A percentile compares a stretch with the other conserved stretches of the same genome.
These are phyloP conservation scores for Drosophila pallidifrons DNA, from an alignment of 1,140 invertebrate genomes.

Conservation along the genomic window DNA sequence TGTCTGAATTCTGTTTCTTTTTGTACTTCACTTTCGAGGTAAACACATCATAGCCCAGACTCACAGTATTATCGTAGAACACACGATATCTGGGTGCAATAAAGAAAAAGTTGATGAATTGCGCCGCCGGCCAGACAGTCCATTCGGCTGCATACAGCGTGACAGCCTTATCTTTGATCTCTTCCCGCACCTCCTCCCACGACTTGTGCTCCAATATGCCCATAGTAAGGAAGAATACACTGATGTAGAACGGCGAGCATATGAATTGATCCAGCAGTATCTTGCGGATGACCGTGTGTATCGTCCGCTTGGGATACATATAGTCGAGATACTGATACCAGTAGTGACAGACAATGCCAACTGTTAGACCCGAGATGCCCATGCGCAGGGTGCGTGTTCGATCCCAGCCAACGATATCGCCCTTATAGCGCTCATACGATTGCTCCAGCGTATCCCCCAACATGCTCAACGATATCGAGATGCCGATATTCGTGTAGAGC, in stretches of 20 bases:
- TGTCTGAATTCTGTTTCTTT: constrained; percentile 13
- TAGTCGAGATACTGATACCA: constrained; percentile 92
- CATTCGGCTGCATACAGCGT: constrained; percentile 91
- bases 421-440: constrained; percentile 90
- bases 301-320: constrained; percentile 87
- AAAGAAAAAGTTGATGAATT: constrained; percentile 94
- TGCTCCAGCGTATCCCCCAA: constrained; percentile 94
- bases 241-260: constrained; percentile 93
- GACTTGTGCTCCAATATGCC: constrained; percentile 89
- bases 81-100: constrained; percentile 93
- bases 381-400: constrained; percentile 90
- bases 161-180: constrained; percentile 90
- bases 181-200: constrained; percentile 87
- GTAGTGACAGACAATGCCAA: constrained; percentile 93
- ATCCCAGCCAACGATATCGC: constrained; percentile 88
- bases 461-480: constrained; percentile 91
- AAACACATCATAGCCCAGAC: constrained; percentile 95
- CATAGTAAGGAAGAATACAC: constrained; percentile 92
- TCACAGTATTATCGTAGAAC: constrained; percentile 95
- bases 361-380: constrained; percentile 90
- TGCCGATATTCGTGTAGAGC: constrained; percentile 92
- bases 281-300: constrained; percentile 91
- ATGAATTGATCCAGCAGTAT: constrained; percentile 94
- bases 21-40: constrained; percentile 92
- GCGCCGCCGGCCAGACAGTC: constrained; percentile 93